Base-by-base conservation (phyloP, 2,113 vertebrate species). In the Pelusios castaneus region DNA sequence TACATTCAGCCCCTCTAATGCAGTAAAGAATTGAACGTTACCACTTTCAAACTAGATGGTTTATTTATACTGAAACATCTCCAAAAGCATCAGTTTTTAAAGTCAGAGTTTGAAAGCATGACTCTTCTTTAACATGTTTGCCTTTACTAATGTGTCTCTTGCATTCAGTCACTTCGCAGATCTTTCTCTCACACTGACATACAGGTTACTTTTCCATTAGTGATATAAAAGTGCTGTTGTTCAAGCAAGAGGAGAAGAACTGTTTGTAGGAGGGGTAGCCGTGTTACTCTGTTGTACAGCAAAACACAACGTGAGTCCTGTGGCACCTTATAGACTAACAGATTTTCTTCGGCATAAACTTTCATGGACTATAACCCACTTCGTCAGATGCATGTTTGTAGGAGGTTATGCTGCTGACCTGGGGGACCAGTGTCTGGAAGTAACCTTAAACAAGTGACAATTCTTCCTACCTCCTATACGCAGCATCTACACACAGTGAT, bases 81-180 rank as follows among this genome's bases (percentile, higher is more conserved):
- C 94, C 86, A 90, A 86, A 96, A 94, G 58, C 17, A 93, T 43
- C 87, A 90, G 52, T 38, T 90, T 92, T 96, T 80, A 95, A 91
- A 96, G 92, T 86, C 4, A 94, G 76, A 92, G 84, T 9, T 27
- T 84, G 47, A 49, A 89, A 93, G 80, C 85, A 80, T 7, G 88
- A 49, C 14, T 79, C 56, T 54, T 45, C 0, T 0, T 49, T 73
- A 89, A 92, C 47, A 77, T 31, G 31, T 45, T 38, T 60, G 27
- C 24, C 11, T 52, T 67, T 47, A 95, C 31, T 52, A 88, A 90
- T 56, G 19, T 78, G 14, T 75, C 31, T 41, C 87, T 89, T 92
- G 94, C 11, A 60, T 94, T 91, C 84, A 91, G 29, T 38, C 67
- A 31, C 45, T 81, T 51, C 25, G 19, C 49, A 81, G n/a, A 89